Evolutionary conservation across 2,888 invertebrate genomes (phyloP).

Genomic region (Cantharis rufa): DNA sequence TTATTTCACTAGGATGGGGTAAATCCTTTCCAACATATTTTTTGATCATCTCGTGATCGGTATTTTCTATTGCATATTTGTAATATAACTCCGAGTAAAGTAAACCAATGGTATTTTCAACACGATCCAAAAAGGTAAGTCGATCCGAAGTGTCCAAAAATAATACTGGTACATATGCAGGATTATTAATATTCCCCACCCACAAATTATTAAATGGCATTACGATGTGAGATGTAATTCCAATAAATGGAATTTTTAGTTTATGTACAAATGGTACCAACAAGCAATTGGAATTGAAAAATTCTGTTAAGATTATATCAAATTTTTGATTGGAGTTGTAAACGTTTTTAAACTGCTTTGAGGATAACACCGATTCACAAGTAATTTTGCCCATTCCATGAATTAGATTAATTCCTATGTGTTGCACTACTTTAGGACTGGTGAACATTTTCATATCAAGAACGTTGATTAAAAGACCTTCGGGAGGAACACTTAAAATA

Average conservation of each 20-base stretch:
- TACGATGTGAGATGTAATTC: constrained; percentile 57
- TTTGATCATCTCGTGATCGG: constrained; percentile 27
- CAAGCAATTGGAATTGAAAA: constrained; percentile 74
- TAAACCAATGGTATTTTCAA: constrained; percentile 37
- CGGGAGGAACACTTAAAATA: constrained; percentile 48
- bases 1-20: constrained; percentile 48
- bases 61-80: constrained; percentile 5
- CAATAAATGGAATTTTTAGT: constrained; percentile 60
- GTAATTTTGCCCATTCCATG: constrained; percentile 8
- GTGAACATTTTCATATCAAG: background rate
- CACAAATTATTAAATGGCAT: constrained; percentile 56
- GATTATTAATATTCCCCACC: constrained; percentile 57
- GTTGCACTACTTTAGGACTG: background rate
- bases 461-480: background rate
- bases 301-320: constrained; percentile 71
- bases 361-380: constrained; percentile 31
- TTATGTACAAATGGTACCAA: constrained; percentile 64
- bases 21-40: constrained; percentile 38
- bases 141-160: constrained; percentile 46
- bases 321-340: constrained; percentile 55
- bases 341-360: constrained; percentile 35
- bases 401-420: background rate
- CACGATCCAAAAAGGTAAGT: constrained; percentile 38
- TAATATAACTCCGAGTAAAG: constrained; percentile 5
- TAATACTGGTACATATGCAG: constrained; percentile 55